A percentile compares a stretch with the other conserved stretches of the same genome.
Evolutionary conservation across 2,888 invertebrate species (phyloP).

Genomic region (Petrolisthes manimaculis): DNA sequence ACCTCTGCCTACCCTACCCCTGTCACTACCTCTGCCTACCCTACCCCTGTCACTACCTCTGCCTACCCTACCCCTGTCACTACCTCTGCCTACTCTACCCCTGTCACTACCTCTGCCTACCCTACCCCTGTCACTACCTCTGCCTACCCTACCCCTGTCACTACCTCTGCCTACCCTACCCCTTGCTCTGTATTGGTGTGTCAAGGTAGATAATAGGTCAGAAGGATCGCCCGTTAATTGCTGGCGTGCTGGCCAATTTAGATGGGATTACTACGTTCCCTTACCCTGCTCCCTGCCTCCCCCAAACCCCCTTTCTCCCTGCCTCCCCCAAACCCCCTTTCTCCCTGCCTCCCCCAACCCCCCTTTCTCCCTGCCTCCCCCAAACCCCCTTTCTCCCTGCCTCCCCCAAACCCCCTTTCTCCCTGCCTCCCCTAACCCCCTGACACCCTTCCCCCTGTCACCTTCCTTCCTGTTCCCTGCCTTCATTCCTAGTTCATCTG

Average conservation of each 20-base stretch:
- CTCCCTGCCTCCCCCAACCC: not conserved
- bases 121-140: not conserved
- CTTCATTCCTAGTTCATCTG: not conserved
- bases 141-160: not conserved
- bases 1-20: not conserved
- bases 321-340: not conserved
- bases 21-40: not conserved
- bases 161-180: not conserved
- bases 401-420: not conserved
- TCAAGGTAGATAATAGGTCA: conserved; percentile 60
- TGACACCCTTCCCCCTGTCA: not conserved
- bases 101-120: not conserved
- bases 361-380: not conserved
- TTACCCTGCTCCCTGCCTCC: not conserved
- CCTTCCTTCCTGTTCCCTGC: not conserved
- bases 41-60: not conserved
- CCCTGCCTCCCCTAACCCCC: not conserved
- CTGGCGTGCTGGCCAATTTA: conserved; percentile 51
- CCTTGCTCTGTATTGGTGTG: conserved; percentile 33
- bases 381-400: not conserved
- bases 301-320: not conserved
- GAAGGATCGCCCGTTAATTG: conserved; percentile 54
- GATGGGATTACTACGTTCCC: conserved; percentile 43
- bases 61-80: not conserved
- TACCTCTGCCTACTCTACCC: not conserved